Conservation (phyloP, 35 echinoderm and acorn worm genomes). For the Heliocidaris tuberculata region DNA sequence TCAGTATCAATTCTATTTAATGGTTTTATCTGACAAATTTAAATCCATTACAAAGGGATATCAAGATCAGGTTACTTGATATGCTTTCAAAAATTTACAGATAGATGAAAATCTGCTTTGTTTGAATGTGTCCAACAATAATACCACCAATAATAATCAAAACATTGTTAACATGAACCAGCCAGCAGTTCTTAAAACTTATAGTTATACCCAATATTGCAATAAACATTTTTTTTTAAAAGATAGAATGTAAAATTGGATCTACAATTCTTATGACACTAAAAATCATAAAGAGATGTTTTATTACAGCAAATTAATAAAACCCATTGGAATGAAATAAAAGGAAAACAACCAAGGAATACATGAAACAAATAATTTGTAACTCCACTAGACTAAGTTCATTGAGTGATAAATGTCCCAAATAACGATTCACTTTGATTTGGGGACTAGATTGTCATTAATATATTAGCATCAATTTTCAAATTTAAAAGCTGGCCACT, state of each 20-base stretch:
- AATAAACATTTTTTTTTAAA: background rate
- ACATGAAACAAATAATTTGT: background rate
- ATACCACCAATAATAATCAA: background rate
- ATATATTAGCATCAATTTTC: background rate
- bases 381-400: background rate
- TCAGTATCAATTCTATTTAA: background rate
- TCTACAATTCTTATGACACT: background rate
- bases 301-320: background rate
- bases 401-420: background rate
- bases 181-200: slow-evolving; percentile 6
- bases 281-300: background rate
- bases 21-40: background rate
- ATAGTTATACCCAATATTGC: slow-evolving; percentile 7
- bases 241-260: background rate
- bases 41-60: background rate
- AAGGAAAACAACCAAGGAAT: background rate
- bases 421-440: background rate
- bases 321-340: background rate
- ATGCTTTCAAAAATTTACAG: background rate
- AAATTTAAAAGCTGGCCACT: background rate
- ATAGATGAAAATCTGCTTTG: background rate
- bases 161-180: background rate
- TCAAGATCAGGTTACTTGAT: too few relatives aligned
- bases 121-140: background rate
- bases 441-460: background rate